Conservation (phyloP, 2,113 vertebrate species). For the Irena cyanogastra region DNA sequence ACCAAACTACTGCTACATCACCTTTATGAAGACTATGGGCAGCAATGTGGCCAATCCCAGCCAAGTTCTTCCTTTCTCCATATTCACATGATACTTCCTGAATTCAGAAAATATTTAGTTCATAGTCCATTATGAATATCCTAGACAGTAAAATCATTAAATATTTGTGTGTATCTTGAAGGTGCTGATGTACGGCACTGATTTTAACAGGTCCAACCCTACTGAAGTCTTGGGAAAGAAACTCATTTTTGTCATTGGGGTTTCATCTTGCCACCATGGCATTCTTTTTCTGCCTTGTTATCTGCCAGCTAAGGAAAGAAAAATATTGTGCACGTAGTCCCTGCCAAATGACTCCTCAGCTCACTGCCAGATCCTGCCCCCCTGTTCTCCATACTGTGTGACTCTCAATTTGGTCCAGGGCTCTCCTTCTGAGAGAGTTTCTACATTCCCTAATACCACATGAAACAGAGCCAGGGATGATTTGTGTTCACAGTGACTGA, state of each 20-base stretch:
- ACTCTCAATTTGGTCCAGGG: background rate
- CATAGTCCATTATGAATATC: background rate
- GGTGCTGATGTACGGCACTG: background rate
- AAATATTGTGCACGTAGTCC: background rate
- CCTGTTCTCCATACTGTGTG: rapidly evolving
- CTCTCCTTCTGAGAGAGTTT: background rate
- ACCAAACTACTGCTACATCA: background rate
- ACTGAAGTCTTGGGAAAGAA: background rate
- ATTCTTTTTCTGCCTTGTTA: background rate
- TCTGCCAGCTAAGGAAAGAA: background rate
- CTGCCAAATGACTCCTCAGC: background rate
- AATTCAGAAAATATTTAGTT: background rate
- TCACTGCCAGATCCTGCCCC: background rate
- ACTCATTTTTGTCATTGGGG: background rate
- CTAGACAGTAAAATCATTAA: background rate
- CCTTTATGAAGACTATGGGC: background rate
- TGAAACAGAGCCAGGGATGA: background rate
- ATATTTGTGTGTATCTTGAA: background rate
- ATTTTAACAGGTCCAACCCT: background rate
- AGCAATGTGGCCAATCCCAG: background rate
- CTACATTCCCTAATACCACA: background rate
- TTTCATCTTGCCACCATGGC: background rate
- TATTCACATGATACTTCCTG: background rate
- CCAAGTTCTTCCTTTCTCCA: background rate
- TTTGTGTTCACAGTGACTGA: background rate